Evolutionary conservation across 2,113 vertebrate genomes (phyloP), one percentile per base, ranked within the genome.

Genomic region (Pterophyllum scalare): DNA sequence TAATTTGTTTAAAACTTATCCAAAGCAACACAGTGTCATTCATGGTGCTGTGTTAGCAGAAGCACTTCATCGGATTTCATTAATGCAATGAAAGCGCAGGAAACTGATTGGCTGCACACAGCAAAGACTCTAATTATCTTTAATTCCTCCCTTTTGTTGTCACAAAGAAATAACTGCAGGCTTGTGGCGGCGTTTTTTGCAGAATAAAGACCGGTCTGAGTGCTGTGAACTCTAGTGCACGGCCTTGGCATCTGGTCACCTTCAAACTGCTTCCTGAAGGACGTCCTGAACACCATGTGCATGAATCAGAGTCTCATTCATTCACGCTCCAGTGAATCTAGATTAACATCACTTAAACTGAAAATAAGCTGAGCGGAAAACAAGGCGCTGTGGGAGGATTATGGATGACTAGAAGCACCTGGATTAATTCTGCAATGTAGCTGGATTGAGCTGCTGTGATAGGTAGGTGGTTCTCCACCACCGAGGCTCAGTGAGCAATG

Each of bases 31-130:
- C 65, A 0, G 24, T 20, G 24, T 28, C 17, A 2, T 72, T 52
- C 17, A 3, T 31, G 43, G 6, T 0, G 65, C 24, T 31, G 11
- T 3, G 24, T 12, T 24, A 58, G 13, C 3, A 3, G 57, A 26
- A 59, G 14, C 24, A 2, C 14, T 15, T 12, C 43, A 43, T 49
- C 8, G 3, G 0, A 6, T 10, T 0, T 24, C 65, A 52, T 49
- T 52, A 43, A 19, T 52, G 15, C 49, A 17, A 2, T 7, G 15
- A 17, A 52, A 19, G 49, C 17, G 19, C 17, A 52, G 49, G 15
- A 19, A 46, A 49, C 15, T 7, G 2, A 49, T 5, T 15, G 15
- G 14, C 43, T 49, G 13, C 43, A 49, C 13, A 49, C 15, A 17
- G 15, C 46, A 52, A 49, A 49, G 49, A 3, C 5, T 52, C 49